A percentile compares a stretch with the other conserved stretches of the same genome.
Conservation (phyloP, 2,113 vertebrate genomes). For the Peucedramus taeniatus region DNA sequence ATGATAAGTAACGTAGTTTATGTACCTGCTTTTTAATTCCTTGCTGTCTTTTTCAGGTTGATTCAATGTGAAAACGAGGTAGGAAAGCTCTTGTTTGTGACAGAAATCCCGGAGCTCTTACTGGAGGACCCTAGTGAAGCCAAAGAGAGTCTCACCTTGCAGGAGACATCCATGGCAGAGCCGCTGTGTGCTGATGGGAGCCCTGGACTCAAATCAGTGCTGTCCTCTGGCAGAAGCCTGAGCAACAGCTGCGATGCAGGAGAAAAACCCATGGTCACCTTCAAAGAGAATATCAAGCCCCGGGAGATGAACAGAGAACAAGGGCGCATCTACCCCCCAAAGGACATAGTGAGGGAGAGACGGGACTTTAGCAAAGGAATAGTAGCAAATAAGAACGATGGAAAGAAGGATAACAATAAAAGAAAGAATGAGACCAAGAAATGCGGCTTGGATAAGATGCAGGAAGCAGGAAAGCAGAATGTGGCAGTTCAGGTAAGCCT, state of each 20-base stretch:
- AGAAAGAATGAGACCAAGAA: constrained; percentile 91
- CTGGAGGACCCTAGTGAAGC: constrained; percentile 87
- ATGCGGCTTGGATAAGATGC: constrained; percentile 75
- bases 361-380: constrained; percentile 81
- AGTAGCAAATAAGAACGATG: constrained; percentile 79
- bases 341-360: constrained; percentile 82
- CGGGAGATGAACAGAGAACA: constrained; percentile 84
- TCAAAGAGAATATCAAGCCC: constrained; percentile 97
- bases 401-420: constrained; percentile 87
- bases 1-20: neutral
- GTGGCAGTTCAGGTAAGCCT: constrained; percentile 84
- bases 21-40: neutral
- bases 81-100: constrained; percentile 89
- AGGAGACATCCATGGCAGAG: constrained; percentile 84
- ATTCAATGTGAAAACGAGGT: constrained; percentile 87
- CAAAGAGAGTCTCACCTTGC: constrained; percentile 85
- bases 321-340: constrained; percentile 76
- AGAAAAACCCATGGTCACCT: constrained; percentile 92
- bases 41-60: constrained; percentile 75
- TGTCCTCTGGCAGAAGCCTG: constrained; percentile 85
- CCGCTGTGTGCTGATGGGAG: constrained; percentile 75
- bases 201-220: constrained; percentile 87
- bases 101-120: constrained; percentile 88
- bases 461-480: constrained; percentile 82
- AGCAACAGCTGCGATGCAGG: constrained; percentile 80